These are phyloP conservation scores for Meles meles DNA, from an alignment of 2,113 vertebrate species.

Conservation along the genomic window DNA sequence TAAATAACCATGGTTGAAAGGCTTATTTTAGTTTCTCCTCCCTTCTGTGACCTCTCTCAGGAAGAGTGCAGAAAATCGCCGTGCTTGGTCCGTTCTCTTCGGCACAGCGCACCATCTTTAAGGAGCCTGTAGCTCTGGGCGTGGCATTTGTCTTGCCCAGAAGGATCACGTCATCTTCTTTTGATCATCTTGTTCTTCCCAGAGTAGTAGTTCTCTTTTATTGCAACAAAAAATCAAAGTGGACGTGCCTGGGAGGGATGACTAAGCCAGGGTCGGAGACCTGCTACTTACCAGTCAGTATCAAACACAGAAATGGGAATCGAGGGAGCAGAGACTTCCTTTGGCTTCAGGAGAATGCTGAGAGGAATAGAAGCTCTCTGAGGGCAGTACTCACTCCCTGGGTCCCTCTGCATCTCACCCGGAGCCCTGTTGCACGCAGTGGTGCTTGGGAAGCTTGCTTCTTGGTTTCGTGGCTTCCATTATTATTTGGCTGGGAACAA, in stretches of 20 bases:
- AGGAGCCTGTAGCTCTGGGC: neutral
- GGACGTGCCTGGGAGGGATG: neutral
- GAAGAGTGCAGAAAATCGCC: neutral
- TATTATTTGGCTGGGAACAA: neutral
- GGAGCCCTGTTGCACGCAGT: too few species aligned
- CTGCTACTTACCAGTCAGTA: neutral
- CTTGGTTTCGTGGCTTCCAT: neutral
- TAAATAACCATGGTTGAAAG: neutral
- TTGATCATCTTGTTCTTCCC: neutral
- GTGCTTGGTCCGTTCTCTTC: neutral
- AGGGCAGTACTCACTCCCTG: neutral
- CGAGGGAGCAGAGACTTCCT: neutral
- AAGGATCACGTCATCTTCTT: neutral
- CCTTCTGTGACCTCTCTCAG: neutral
- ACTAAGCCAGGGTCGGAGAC: neutral
- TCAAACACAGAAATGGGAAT: neutral
- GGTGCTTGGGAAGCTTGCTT: neutral
- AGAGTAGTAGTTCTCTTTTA: neutral
- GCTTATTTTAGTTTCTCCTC: neutral
- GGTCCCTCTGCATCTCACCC: neutral
- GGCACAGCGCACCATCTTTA: neutral
- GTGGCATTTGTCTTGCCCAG: neutral
- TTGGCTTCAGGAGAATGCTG: neutral
- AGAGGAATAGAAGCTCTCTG: neutral
- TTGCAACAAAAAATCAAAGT: neutral